Conservation (phyloP, 2,113 vertebrate species). For the Agapornis roseicollis region DNA sequence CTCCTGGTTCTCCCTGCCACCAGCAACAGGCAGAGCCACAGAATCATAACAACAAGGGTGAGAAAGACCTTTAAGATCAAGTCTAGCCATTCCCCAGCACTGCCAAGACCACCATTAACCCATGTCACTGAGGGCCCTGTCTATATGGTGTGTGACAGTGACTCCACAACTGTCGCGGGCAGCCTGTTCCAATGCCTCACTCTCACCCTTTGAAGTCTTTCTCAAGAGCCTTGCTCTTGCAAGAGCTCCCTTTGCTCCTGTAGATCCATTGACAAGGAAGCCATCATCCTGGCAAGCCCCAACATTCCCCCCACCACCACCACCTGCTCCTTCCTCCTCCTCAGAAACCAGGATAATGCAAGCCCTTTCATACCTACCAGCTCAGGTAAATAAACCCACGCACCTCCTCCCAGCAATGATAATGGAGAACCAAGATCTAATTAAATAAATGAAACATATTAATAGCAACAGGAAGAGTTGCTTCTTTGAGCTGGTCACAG, state of each 20-base stretch:
- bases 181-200: background rate
- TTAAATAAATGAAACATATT: background rate
- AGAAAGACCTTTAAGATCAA: background rate
- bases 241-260: background rate
- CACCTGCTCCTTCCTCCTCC: background rate
- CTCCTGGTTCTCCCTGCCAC: background rate
- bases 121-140: background rate
- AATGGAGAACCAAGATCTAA: background rate
- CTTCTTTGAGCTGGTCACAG: background rate
- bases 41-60: background rate
- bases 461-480: background rate
- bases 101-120: background rate
- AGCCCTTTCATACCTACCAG: background rate
- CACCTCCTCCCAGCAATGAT: background rate
- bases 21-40: background rate
- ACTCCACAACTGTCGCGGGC: background rate
- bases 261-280: background rate
- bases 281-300: background rate
- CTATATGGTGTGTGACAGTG: background rate
- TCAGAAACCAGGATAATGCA: background rate
- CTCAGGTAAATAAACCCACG: background rate
- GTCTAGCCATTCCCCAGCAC: background rate
- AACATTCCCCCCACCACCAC: accelerated
- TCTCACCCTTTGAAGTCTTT: background rate
- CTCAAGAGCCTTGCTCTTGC: background rate